phyloP scores from a whole-genome alignment of 2,888 invertebrate genomes.

The Osedax fenrisi region DNA sequence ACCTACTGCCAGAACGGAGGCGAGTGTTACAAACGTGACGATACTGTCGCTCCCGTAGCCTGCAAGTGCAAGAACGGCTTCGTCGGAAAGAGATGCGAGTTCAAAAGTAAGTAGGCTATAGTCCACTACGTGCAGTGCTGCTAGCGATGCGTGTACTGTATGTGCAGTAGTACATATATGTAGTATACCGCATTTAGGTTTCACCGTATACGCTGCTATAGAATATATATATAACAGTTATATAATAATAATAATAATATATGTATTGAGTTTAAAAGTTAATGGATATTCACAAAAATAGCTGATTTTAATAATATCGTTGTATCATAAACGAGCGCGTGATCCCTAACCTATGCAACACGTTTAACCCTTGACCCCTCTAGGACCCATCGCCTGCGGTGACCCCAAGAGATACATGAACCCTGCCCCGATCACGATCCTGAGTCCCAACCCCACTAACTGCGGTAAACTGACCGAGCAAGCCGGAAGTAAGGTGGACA shows the following conservation, averaged over 20 bases:
- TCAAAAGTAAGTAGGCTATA: not conserved
- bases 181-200: too few relatives aligned
- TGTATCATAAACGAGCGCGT: too few relatives aligned
- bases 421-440: not conserved
- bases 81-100: not conserved
- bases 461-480: not conserved
- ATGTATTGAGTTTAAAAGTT: too few relatives aligned
- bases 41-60: not conserved
- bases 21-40: not conserved
- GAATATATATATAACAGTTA: too few relatives aligned
- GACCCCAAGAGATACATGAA: not conserved
- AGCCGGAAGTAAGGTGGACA: not conserved
- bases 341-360: not conserved
- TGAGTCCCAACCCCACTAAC: not conserved
- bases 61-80: not conserved
- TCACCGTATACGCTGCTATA: too few relatives aligned
- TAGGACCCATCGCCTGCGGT: slow-evolving; percentile 6
- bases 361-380: not conserved
- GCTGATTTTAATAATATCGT: too few relatives aligned
- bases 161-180: too few relatives aligned
- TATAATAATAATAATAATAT: too few relatives aligned
- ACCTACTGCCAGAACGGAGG: not conserved
- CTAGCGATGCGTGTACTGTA: too few relatives aligned
- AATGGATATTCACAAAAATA: too few relatives aligned
- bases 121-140: too few relatives aligned